Conservation (phyloP, 2,113 vertebrate species). For the Oreochromis niloticus region DNA sequence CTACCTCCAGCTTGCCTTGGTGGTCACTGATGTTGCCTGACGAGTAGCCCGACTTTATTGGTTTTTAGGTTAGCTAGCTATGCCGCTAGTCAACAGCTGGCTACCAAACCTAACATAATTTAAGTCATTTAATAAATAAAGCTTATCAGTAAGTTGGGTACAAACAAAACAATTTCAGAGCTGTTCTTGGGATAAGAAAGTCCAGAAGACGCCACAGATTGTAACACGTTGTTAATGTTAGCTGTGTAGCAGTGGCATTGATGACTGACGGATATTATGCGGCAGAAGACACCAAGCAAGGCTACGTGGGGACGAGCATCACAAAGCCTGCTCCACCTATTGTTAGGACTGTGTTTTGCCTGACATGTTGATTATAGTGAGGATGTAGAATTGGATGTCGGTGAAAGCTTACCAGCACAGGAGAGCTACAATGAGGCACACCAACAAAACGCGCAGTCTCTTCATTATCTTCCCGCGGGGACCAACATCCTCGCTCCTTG, state of each 20-base stretch:
- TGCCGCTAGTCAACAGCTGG: conserved; percentile 14
- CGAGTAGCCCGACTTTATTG: background rate
- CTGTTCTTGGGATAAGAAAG: background rate
- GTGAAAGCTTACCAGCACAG: conserved; percentile 73
- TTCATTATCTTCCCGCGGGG: conserved; percentile 83
- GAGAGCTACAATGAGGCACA: conserved; percentile 76
- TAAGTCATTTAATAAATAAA: background rate
- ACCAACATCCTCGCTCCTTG: conserved; percentile 80
- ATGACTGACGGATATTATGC: background rate
- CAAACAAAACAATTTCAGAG: background rate
- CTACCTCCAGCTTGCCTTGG: background rate
- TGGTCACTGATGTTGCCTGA: background rate
- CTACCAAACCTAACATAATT: background rate
- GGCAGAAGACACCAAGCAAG: background rate
- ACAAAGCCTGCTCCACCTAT: background rate
- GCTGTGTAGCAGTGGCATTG: conserved; percentile 4
- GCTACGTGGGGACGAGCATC: background rate
- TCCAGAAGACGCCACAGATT: background rate
- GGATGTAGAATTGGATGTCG: background rate
- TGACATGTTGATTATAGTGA: background rate
- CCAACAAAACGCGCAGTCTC: conserved; percentile 75
- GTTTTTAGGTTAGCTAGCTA: background rate
- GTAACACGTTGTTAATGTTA: background rate
- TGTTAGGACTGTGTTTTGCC: background rate
- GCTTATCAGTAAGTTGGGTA: background rate